Percentiles rank a stretch among this genome's conserved stretches.
Conservation (phyloP, 2,113 vertebrate species). For the Sinosuthora webbiana region DNA sequence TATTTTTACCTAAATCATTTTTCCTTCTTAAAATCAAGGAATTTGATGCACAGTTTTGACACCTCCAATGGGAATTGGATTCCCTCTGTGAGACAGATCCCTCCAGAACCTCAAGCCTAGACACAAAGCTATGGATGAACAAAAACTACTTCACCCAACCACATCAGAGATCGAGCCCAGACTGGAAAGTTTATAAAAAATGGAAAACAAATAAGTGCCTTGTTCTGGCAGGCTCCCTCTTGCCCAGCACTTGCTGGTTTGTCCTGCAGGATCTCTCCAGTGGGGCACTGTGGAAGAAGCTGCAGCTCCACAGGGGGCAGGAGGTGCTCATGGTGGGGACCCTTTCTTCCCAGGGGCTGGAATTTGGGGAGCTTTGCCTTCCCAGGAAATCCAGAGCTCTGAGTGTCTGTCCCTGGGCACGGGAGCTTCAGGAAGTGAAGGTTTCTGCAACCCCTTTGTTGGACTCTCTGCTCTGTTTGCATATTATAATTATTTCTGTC, state of each 20-base stretch:
- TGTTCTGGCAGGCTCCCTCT: not conserved
- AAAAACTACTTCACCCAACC: not conserved
- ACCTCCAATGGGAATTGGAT: not conserved
- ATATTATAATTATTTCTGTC: not conserved
- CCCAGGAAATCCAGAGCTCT: not conserved
- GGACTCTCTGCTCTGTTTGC: not conserved
- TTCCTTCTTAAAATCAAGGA: not conserved
- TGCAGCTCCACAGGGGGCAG: not conserved
- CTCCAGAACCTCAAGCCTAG: not conserved
- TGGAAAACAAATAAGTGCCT: not conserved
- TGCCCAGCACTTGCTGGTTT: not conserved
- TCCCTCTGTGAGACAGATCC: not conserved
- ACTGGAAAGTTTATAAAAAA: not conserved
- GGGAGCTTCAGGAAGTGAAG: not conserved
- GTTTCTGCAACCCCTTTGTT: not conserved
- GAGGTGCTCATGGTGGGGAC: not conserved
- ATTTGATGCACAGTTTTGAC: rapidly evolving
- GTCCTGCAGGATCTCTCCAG: not conserved
- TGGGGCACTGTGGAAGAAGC: not conserved
- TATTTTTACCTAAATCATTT: not conserved
- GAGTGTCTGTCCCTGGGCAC: not conserved
- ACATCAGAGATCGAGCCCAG: not conserved
- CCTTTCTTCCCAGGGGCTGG: not conserved
- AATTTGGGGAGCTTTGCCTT: not conserved
- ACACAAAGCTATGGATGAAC: not conserved